These are phyloP conservation scores for Rhizomys pruinosus DNA, from an alignment of 2,113 vertebrate species.

Conservation along the genomic window DNA sequence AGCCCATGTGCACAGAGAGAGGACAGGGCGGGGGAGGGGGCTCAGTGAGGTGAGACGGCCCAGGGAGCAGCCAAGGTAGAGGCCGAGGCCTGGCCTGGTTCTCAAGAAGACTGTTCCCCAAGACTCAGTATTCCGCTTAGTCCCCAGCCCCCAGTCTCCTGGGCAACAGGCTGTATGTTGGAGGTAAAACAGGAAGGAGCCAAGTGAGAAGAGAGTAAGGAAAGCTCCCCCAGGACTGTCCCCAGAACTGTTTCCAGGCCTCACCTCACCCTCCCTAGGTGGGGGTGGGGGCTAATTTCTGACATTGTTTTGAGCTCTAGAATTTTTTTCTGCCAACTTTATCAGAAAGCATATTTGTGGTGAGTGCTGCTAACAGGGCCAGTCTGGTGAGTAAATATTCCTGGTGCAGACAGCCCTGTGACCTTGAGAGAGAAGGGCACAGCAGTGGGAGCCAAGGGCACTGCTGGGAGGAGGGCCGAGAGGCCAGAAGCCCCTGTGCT, in stretches of 20 bases:
- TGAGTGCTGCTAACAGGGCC: constrained; percentile 93
- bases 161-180: constrained; percentile 34
- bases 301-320: constrained; percentile 80
- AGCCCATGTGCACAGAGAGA: constrained; percentile 95
- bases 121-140: background rate
- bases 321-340: constrained; percentile 91
- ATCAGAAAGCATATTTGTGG: constrained; percentile 97
- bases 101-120: background rate
- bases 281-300: constrained; percentile 69
- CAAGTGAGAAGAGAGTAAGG: background rate
- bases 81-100: background rate
- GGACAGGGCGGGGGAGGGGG: constrained; percentile 85
- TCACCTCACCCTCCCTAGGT: background rate
- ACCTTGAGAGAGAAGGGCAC: constrained; percentile 90
- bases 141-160: background rate
- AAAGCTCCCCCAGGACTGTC: constrained; percentile 16
- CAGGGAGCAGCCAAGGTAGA: constrained; percentile 68
- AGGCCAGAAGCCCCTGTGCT: background rate
- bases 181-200: constrained; percentile 51
- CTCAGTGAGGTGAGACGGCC: constrained; percentile 93
- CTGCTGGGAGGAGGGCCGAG: constrained; percentile 64
- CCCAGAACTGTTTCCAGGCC: constrained; percentile 15
- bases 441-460: constrained; percentile 19
- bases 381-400: constrained; percentile 92
- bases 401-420: constrained; percentile 87